Percentiles rank a stretch among this genome's conserved stretches.
phyloP scores from a whole-genome alignment of 2,797 vertebrate genomes.

The Phoxinus dragarum region DNA sequence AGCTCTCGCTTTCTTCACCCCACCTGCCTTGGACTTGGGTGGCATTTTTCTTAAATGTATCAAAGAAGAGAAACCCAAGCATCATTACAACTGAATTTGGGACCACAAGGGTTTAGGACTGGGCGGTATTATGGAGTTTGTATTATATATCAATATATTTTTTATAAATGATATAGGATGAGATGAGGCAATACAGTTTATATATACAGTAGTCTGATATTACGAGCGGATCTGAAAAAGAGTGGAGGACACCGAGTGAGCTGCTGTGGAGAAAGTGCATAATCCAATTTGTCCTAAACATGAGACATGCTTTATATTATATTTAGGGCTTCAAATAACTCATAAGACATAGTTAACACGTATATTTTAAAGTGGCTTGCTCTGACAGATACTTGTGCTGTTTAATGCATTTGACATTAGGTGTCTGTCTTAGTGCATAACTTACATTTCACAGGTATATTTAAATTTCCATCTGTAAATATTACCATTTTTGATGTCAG shows the following conservation, averaged over 20 bases:
- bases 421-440: background rate
- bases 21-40: conserved; percentile 78
- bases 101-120: no score
- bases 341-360: background rate
- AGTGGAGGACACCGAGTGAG: background rate
- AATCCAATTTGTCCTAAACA: background rate
- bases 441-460: background rate
- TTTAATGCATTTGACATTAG: background rate
- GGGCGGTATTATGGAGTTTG: no score
- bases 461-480: background rate
- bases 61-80: background rate
- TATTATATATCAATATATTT: background rate
- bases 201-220: background rate
- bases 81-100: background rate
- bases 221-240: background rate
- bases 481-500: background rate
- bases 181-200: background rate
- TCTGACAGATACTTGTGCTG: background rate
- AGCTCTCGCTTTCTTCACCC: conserved; percentile 75
- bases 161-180: background rate
- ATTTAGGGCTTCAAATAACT: background rate
- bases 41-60: conserved; percentile 79
- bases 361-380: background rate
- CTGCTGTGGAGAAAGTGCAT: background rate
- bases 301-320: background rate